A percentile compares a stretch with the other conserved stretches of the same genome.
Evolutionary conservation across 2,888 invertebrate species (phyloP).

Genomic region (Drosophila niveifrons): DNA sequence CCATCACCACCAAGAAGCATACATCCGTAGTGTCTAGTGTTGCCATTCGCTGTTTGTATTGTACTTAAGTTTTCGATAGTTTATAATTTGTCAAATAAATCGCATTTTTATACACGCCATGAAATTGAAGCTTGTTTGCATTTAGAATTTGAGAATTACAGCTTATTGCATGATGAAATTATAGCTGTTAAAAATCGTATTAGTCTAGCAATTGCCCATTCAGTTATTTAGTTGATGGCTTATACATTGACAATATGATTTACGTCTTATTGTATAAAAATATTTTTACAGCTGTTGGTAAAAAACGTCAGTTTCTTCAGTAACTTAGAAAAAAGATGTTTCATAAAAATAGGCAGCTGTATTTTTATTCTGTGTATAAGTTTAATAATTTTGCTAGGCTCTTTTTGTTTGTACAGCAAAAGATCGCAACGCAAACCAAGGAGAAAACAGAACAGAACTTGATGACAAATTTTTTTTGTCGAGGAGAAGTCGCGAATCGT

Average conservation of each 20-base stretch:
- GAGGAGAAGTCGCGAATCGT: neutral
- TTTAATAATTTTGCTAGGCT: constrained; percentile 4
- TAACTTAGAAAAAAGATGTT: too few species aligned
- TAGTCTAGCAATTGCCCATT: too few species aligned
- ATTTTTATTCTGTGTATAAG: constrained; percentile 3
- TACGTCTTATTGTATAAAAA: neutral
- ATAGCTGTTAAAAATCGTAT: too few species aligned
- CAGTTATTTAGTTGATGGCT: too few species aligned
- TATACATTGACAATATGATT: too few species aligned
- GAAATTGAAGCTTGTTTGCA: too few species aligned
- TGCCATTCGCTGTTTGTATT: constrained; percentile 73
- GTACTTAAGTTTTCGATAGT: constrained; percentile 72
- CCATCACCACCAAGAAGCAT: too few species aligned
- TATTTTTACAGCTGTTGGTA: too few species aligned
- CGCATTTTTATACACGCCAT: constrained; percentile 41
- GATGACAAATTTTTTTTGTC: constrained; percentile 24
- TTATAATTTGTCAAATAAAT: constrained; percentile 57
- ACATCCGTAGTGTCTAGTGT: constrained; percentile 62
- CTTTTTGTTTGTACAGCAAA: constrained; percentile 29
- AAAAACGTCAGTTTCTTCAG: too few species aligned
- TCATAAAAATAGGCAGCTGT: too few species aligned
- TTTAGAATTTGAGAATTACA: too few species aligned
- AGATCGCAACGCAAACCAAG: constrained; percentile 15
- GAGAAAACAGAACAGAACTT: constrained; percentile 31
- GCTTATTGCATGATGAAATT: neutral